Evolutionary conservation across 2,113 vertebrate species (phyloP).

Genomic region (Petromus typicus): DNA sequence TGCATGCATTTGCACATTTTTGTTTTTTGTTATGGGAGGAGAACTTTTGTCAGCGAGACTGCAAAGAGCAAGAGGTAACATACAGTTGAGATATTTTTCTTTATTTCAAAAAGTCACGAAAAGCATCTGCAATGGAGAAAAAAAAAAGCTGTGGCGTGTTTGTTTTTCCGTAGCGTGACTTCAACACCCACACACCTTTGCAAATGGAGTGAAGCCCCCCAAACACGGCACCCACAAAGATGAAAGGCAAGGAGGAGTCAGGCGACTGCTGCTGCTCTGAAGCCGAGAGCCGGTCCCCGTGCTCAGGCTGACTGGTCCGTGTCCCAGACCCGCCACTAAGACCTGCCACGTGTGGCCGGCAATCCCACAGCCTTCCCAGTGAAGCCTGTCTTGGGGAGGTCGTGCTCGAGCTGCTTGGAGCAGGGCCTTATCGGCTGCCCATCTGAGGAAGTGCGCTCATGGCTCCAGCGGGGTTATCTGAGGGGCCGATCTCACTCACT

Average conservation of each 20-base stretch:
- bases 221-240: slow-evolving; percentile 38
- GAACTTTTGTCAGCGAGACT: slow-evolving; percentile 27
- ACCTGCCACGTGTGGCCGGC: not conserved
- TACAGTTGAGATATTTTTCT: not conserved
- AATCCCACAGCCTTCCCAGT: not conserved
- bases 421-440: not conserved
- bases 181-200: slow-evolving; percentile 69
- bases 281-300: not conserved
- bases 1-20: not conserved
- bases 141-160: not conserved
- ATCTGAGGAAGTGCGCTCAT: slow-evolving; percentile 52
- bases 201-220: slow-evolving; percentile 61
- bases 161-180: slow-evolving; percentile 63
- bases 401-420: not conserved
- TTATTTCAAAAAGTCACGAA: slow-evolving; percentile 47
- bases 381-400: not conserved
- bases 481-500: slow-evolving; percentile 50
- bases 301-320: not conserved
- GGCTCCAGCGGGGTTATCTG: slow-evolving; percentile 63
- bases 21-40: not conserved
- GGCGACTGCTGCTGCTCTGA: not conserved
- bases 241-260: slow-evolving; percentile 38
- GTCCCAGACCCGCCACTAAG: fast-evolving
- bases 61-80: not conserved
- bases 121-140: not conserved